Conservation (phyloP, 2,888 invertebrate genomes). For the Chalcosyrphus nemorum region DNA sequence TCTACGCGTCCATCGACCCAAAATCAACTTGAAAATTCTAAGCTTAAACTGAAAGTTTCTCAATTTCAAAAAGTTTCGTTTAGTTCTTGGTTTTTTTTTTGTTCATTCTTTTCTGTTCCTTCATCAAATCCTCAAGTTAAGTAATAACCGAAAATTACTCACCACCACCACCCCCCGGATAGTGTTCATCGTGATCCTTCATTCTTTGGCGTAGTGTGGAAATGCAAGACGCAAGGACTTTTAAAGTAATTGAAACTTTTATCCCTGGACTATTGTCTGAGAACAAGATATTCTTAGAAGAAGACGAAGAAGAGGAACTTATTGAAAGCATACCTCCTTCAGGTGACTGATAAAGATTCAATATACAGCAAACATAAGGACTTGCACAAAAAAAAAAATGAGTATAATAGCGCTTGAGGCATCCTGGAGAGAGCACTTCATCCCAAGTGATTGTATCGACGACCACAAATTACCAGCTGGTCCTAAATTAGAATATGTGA, state of each 20-base stretch:
- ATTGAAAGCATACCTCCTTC: too few species aligned
- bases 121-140: constrained; percentile 64
- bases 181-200: constrained; percentile 31
- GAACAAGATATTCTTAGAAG: background rate
- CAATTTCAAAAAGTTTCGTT: constrained; percentile 36
- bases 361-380: too few species aligned
- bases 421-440: background rate
- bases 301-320: too few species aligned
- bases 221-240: constrained; percentile 30
- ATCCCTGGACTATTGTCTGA: constrained; percentile 13
- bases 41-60: constrained; percentile 58
- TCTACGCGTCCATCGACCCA: background rate
- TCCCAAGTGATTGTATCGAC: constrained; percentile 20
- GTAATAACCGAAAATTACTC: constrained; percentile 67
- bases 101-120: constrained; percentile 34
- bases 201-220: background rate
- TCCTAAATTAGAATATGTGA: constrained; percentile 22
- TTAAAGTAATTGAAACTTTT: constrained; percentile 55
- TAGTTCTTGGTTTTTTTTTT: background rate
- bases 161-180: background rate
- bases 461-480: constrained; percentile 1
- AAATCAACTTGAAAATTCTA: constrained; percentile 54
- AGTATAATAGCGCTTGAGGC: too few species aligned
- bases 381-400: too few species aligned
- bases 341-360: too few species aligned